Base-by-base conservation (phyloP, 2,888 invertebrate genomes). In the Aphelenchoides bicaudatus region DNA sequence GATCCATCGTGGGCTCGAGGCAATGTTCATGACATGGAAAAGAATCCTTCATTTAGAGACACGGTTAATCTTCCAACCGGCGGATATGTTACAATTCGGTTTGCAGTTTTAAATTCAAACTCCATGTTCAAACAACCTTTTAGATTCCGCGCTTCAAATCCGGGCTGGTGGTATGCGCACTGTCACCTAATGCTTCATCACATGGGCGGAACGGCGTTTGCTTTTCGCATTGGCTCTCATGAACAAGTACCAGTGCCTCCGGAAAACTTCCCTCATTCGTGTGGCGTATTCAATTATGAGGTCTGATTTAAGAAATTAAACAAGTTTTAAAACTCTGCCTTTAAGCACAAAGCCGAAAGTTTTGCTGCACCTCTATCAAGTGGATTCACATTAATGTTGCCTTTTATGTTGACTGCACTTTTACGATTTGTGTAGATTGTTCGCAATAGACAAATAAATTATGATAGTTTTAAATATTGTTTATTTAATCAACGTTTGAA, bases 21-120 rank as follows among this genome's bases (percentile, higher is more conserved):
- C 10, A 70, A 66, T 3, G 56, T 72, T 16, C 59, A 62, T 6
- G 70, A 65, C 10, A 73, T 73, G 71, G 54, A 53, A 28, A 57
- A 56, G 34, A 71, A 70, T 60, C 71, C 79, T 13, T 68, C 72
- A 3, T 67, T 62, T 30, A 72, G 79, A 34, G 80, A 80, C 58
- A 79, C 79, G 0, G 65, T 80, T 1, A 66, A 75, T 30, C 64
- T 80, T 3, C 80, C 80, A 0, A 70, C 74, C 25, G 79, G 79
- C 8, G 79, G 80, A 2, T 80, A 79, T 56, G 75, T 74, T 27
- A 74, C 73, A 0, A 63, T 80, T 6, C 58, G 72, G 72, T 72
- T 13, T 31, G 56, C 31, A 1, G 0, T 31, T 6, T 27, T 39
- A 6, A 50, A 27, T 34, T 27, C 1, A 47, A 51, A 13, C 16